phyloP scores from a whole-genome alignment of 2,113 vertebrate species.

The Nettapus auritus region DNA sequence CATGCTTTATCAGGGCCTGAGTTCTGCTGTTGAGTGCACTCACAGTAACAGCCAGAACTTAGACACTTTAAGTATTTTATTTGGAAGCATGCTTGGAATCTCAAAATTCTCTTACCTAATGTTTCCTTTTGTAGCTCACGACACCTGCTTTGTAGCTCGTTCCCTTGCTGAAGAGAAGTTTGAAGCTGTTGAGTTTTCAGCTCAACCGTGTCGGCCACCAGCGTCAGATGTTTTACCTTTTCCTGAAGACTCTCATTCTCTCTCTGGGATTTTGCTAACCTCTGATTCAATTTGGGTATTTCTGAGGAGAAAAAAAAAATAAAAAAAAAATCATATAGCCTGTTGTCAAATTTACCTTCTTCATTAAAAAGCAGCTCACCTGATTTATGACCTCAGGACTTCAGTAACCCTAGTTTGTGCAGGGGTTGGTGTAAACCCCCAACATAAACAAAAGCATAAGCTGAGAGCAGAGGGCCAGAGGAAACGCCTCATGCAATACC shows the following conservation, averaged over 20 bases:
- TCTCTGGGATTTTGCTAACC: conserved; percentile 59
- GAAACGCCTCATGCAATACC: neutral
- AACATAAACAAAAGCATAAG: no score
- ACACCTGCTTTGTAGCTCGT: conserved; percentile 74
- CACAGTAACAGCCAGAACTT: neutral
- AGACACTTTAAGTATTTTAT: neutral
- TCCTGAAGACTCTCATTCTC: conserved; percentile 74
- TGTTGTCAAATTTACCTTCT: neutral
- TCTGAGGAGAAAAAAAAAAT: conserved; percentile 69
- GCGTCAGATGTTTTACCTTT: conserved; percentile 72
- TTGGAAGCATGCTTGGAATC: neutral
- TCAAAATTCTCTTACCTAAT: conserved; percentile 72
- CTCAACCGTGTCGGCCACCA: conserved; percentile 62
- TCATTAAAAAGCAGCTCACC: neutral
- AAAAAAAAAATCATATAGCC: neutral
- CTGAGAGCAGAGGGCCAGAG: neutral
- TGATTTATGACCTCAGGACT: neutral
- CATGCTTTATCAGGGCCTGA: neutral
- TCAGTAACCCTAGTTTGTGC: neutral
- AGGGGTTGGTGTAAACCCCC: neutral
- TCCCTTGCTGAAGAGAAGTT: conserved; percentile 71
- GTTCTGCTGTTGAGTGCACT: neutral
- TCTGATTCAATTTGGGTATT: conserved; percentile 73
- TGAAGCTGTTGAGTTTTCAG: conserved; percentile 76
- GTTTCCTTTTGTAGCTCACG: conserved; percentile 75